Conservation (phyloP, 1,140 invertebrate species). For the Odontomachus brunneus region DNA sequence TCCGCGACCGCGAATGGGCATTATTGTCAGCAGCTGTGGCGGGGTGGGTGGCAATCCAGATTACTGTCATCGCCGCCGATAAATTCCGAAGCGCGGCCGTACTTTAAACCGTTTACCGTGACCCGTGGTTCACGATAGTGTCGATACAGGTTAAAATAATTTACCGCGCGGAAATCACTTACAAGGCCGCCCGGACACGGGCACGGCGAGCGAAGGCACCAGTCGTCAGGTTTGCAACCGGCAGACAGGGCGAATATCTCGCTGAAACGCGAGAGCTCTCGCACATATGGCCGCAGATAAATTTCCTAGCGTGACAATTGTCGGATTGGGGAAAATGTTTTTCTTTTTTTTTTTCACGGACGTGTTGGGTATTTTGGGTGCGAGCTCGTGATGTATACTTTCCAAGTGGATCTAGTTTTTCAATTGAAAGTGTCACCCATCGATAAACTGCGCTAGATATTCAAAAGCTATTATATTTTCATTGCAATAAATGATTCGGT, state of each 20-base stretch:
- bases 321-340: too few species aligned
- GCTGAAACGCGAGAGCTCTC: neutral
- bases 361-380: neutral
- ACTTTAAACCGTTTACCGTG: constrained; percentile 55
- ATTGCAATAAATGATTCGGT: too few species aligned
- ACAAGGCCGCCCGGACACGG: neutral
- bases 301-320: neutral
- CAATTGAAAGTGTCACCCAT: too few species aligned
- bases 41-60: constrained; percentile 46
- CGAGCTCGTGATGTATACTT: too few species aligned
- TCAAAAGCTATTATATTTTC: too few species aligned
- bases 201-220: neutral
- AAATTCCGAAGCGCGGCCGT: constrained; percentile 49
- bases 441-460: too few species aligned
- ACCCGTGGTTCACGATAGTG: constrained; percentile 47
- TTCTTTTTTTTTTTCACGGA: neutral
- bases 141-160: constrained; percentile 60
- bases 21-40: constrained; percentile 60
- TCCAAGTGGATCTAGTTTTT: too few species aligned
- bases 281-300: neutral
- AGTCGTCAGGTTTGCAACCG: neutral
- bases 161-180: constrained; percentile 40
- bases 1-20: constrained; percentile 29
- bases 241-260: neutral
- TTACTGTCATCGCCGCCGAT: constrained; percentile 63